These are phyloP conservation scores for Lycopodina hypogea DNA, from an alignment of 37 sponge, comb jelly and placozoan species.

Conservation along the genomic window DNA sequence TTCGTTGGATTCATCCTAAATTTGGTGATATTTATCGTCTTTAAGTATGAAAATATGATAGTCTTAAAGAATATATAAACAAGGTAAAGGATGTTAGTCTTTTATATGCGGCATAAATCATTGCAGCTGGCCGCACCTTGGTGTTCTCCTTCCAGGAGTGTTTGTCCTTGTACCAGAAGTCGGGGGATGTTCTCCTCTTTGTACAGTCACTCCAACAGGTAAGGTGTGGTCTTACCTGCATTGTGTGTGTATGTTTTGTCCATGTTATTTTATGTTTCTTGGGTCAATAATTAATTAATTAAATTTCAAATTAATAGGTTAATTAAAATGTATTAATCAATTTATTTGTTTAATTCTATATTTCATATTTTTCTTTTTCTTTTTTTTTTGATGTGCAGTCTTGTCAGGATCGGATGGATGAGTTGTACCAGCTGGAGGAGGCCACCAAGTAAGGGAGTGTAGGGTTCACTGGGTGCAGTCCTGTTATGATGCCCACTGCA, in stretches of 20 bases:
- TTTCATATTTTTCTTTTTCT: too few relatives aligned
- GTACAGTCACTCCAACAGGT: constrained; percentile 28
- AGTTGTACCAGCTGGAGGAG: neutral
- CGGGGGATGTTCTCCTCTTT: constrained; percentile 23
- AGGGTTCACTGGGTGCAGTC: too few relatives aligned
- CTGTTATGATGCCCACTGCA: too few relatives aligned
- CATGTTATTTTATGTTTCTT: neutral
- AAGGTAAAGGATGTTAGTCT: too few relatives aligned
- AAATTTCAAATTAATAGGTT: too few relatives aligned
- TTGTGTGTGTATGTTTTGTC: neutral
- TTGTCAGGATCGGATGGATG: neutral
- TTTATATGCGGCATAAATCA: too few relatives aligned
- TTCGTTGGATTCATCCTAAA: too few relatives aligned
- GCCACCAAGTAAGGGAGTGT: neutral
- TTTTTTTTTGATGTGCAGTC: neutral
- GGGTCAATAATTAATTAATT: neutral
- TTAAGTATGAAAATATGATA: too few relatives aligned
- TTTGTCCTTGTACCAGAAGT: constrained; percentile 4
- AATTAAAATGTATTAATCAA: too few relatives aligned
- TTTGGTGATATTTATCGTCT: too few relatives aligned
- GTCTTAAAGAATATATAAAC: too few relatives aligned
- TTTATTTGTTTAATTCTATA: too few relatives aligned
- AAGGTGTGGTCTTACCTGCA: neutral
- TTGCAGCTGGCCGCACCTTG: constrained; percentile 32
- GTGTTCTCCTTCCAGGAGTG: constrained; percentile 20